Percentiles rank a stretch among this genome's conserved stretches.
Conservation (phyloP, 2,797 vertebrate genomes). For the Sebastiscus albofasciatus region DNA sequence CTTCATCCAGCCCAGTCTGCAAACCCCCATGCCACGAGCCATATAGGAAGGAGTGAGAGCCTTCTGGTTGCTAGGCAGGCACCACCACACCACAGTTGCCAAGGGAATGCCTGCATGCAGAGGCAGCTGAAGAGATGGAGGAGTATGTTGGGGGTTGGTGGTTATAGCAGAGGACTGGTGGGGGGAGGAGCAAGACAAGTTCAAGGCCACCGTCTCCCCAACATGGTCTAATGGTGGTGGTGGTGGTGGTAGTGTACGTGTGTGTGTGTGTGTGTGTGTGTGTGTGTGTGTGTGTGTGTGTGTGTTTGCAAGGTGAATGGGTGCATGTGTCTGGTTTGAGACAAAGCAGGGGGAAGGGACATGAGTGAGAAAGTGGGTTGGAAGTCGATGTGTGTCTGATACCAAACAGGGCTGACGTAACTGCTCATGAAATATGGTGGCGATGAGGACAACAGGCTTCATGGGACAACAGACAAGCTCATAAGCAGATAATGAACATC, state of each 20-base stretch:
- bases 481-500: slow-evolving; percentile 14
- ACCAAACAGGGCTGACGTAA: slow-evolving; percentile 66
- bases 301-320: slow-evolving; percentile 8
- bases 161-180: slow-evolving; percentile 48
- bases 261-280: slow-evolving; percentile 10
- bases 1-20: slow-evolving; percentile 40
- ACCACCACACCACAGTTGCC: slow-evolving; percentile 79
- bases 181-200: slow-evolving; percentile 80
- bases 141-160: slow-evolving; percentile 73
- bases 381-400: slow-evolving; percentile 46
- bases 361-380: slow-evolving; percentile 38
- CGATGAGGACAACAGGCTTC: slow-evolving; percentile 44
- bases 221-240: slow-evolving; percentile 50
- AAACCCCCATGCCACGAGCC: slow-evolving; percentile 55
- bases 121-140: slow-evolving; percentile 72
- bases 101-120: slow-evolving; percentile 82
- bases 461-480: slow-evolving; percentile 35
- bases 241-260: background rate
- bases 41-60: slow-evolving; percentile 49
- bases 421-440: slow-evolving; percentile 39
- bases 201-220: slow-evolving; percentile 75
- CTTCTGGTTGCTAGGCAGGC: slow-evolving; percentile 84
- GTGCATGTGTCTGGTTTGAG: slow-evolving; percentile 38
- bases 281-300: slow-evolving; percentile 12
- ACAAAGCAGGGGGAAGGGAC: slow-evolving; percentile 68